Percentiles rank a stretch among this genome's conserved stretches.
phyloP scores from a whole-genome alignment of 2,888 invertebrate species.

The Drosophila helvetica region DNA sequence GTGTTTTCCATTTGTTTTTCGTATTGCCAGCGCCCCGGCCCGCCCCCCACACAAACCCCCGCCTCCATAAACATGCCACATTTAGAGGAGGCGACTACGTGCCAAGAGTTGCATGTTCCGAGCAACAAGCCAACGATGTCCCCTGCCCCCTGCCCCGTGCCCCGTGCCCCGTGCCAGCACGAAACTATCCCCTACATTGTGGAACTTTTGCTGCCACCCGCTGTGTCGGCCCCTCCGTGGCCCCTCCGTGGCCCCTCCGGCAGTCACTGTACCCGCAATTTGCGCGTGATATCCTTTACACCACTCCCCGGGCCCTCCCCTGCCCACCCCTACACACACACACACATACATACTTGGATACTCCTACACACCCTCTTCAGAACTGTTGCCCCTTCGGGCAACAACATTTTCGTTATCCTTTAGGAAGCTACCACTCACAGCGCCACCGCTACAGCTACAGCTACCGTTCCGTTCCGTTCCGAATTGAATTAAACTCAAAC shows the following conservation, averaged over 20 bases:
- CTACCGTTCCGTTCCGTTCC: conserved; percentile 68
- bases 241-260: conserved; percentile 10
- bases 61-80: conserved; percentile 73
- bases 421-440: conserved; percentile 80
- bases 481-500: conserved; percentile 83
- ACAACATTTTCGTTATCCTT: conserved; percentile 63
- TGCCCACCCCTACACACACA: conserved; percentile 16
- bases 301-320: conserved; percentile 42
- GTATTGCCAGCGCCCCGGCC: conserved; percentile 26
- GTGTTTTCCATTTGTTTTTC: conserved; percentile 70
- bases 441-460: conserved; percentile 5
- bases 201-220: conserved; percentile 28
- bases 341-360: not conserved
- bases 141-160: not conserved
- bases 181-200: conserved; percentile 40
- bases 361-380: not conserved
- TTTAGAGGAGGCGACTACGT: conserved; percentile 65
- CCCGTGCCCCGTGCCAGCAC: conserved; percentile 5
- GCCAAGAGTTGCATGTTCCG: conserved; percentile 71
- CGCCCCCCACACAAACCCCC: conserved; percentile 29
- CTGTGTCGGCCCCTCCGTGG: conserved; percentile 22
- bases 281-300: conserved; percentile 74
- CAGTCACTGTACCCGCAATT: conserved; percentile 74
- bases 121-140: conserved; percentile 38
- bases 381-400: conserved; percentile 9